These are phyloP conservation scores for Alviniconcha strummeri DNA, from an alignment of 2,888 invertebrate genomes.

Conservation along the genomic window DNA sequence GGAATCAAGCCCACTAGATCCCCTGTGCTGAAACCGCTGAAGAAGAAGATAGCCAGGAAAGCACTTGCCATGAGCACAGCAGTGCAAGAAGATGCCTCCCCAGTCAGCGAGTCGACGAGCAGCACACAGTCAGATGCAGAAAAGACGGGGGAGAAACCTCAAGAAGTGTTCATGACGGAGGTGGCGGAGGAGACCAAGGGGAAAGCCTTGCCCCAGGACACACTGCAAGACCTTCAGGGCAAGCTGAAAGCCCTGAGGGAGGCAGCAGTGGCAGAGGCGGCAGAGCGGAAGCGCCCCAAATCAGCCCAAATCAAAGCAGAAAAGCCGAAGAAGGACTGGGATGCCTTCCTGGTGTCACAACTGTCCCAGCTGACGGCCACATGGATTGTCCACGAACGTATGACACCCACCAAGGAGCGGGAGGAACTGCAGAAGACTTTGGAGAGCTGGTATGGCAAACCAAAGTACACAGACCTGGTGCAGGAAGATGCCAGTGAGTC, in stretches of 20 bases:
- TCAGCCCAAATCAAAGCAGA: slow-evolving; percentile 10
- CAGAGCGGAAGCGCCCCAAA: slow-evolving; percentile 10
- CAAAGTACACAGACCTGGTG: slow-evolving; percentile 64
- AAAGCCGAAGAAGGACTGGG: slow-evolving; percentile 62
- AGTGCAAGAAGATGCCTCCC: background rate
- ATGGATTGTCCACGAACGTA: slow-evolving; percentile 68
- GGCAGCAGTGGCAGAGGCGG: slow-evolving; percentile 5
- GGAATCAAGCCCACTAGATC: slow-evolving; percentile 56
- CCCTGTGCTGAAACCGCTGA: slow-evolving; percentile 53
- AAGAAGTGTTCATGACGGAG: slow-evolving; percentile 53
- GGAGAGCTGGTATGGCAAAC: slow-evolving; percentile 62
- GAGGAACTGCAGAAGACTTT: slow-evolving; percentile 58
- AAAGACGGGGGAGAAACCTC: slow-evolving; percentile 23
- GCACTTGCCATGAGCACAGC: slow-evolving; percentile 41
- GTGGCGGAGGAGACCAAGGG: slow-evolving; percentile 30
- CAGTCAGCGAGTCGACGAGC: background rate
- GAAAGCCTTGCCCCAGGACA: slow-evolving; percentile 17
- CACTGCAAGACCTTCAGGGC: slow-evolving; percentile 29
- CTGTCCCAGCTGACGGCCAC: slow-evolving; percentile 70
- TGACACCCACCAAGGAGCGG: slow-evolving; percentile 45
- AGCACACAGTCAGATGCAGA: background rate
- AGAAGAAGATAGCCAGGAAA: slow-evolving; percentile 61
- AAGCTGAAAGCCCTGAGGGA: slow-evolving; percentile 24
- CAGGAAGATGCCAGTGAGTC: slow-evolving; percentile 61
- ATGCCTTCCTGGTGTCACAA: slow-evolving; percentile 68